Percentiles rank a stretch among this genome's conserved stretches.
Evolutionary conservation across 35 echinoderm and acorn worm species (phyloP).

Genomic region (Lytechinus variegatus): DNA sequence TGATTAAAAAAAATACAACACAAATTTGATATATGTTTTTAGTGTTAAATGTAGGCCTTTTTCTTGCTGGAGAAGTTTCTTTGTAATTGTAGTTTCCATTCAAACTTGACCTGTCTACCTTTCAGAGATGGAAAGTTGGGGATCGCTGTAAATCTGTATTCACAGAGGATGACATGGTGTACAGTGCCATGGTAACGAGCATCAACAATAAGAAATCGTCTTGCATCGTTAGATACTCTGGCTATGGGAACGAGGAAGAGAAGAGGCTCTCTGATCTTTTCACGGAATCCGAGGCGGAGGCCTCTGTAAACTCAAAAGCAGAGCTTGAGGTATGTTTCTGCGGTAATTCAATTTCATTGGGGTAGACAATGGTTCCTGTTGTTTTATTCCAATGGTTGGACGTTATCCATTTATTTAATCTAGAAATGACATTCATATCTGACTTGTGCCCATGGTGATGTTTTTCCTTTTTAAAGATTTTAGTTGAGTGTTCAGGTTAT

Average conservation of each 20-base stretch:
- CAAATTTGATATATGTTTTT: too few relatives aligned
- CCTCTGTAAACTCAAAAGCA: not conserved
- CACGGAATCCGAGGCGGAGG: conserved; percentile 47
- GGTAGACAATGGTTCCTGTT: too few relatives aligned
- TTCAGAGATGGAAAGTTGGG: conserved; percentile 81
- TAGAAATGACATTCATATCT: too few relatives aligned
- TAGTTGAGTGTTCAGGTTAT: too few relatives aligned
- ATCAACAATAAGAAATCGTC: conserved; percentile 62
- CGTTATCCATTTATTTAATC: too few relatives aligned
- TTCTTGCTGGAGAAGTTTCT: not conserved
- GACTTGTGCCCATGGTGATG: too few relatives aligned
- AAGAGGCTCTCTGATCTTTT: conserved; percentile 74
- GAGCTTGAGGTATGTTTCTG: conserved; percentile 63
- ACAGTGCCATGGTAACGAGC: conserved; percentile 75
- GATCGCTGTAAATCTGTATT: conserved; percentile 78
- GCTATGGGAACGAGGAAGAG: conserved; percentile 97
- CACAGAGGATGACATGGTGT: conserved; percentile 72
- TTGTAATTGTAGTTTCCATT: not conserved
- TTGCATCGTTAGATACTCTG: conserved; percentile 78
- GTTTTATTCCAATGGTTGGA: too few relatives aligned
- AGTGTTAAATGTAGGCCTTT: not conserved
- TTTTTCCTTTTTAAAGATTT: too few relatives aligned
- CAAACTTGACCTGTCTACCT: not conserved
- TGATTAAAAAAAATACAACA: too few relatives aligned
- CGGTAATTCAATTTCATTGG: too few relatives aligned